Evolutionary conservation across 2,888 invertebrate species (phyloP).

Genomic region (Synanthedon vespiformis): DNA sequence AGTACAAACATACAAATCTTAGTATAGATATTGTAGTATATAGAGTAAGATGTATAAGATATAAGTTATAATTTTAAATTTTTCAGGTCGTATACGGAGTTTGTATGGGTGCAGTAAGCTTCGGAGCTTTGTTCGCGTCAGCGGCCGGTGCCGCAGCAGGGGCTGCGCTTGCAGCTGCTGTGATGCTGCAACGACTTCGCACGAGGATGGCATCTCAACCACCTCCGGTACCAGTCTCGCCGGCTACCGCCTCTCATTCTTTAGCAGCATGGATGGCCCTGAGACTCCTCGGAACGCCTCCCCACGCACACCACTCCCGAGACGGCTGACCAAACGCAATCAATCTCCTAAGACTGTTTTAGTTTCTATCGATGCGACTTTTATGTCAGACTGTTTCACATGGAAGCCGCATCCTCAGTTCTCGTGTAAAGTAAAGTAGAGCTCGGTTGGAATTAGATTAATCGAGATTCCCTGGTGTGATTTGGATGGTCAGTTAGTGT

Average conservation of each 20-base stretch:
- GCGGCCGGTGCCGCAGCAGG: constrained; percentile 89
- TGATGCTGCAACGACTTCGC: constrained; percentile 83
- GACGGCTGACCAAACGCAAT: constrained; percentile 30
- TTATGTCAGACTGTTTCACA: neutral
- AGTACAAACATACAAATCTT: too few relatives aligned
- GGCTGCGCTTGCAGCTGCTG: constrained; percentile 87
- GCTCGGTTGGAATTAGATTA: neutral
- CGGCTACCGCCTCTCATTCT: constrained; percentile 72
- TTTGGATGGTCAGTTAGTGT: constrained; percentile 4
- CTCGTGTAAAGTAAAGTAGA: neutral
- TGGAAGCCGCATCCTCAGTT: neutral
- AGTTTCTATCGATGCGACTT: neutral
- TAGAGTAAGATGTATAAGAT: too few relatives aligned
- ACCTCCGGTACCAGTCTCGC: constrained; percentile 46
- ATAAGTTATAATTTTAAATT: neutral
- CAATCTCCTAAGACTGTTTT: constrained; percentile 20
- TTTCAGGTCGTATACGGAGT: constrained; percentile 85
- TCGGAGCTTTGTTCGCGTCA: constrained; percentile 88
- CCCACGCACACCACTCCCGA: constrained; percentile 37
- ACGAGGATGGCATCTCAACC: constrained; percentile 76
- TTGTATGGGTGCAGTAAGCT: constrained; percentile 90
- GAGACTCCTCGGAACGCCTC: constrained; percentile 70
- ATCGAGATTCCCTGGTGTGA: neutral
- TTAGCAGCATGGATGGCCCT: constrained; percentile 82
- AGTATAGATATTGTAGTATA: too few relatives aligned